phyloP scores from a whole-genome alignment of 2,113 vertebrate genomes.

The Pithys albifrons region DNA sequence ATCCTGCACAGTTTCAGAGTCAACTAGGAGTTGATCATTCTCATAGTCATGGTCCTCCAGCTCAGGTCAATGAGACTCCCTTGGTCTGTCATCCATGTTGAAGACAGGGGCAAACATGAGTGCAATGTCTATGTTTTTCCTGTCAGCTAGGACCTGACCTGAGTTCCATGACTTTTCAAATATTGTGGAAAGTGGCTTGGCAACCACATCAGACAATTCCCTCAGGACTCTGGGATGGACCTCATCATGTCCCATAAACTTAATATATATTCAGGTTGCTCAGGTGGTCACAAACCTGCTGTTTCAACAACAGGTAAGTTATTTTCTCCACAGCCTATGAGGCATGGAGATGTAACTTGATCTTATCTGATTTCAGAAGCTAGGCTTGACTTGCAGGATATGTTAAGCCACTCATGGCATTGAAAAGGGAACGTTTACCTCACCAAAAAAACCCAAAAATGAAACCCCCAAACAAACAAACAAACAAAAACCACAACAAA shows the following conservation, averaged over 20 bases:
- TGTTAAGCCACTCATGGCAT: background rate
- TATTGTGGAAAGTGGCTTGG: background rate
- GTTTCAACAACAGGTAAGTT: background rate
- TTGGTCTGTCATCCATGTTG: background rate
- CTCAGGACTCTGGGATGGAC: background rate
- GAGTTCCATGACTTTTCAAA: background rate
- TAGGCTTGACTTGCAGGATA: background rate
- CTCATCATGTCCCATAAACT: background rate
- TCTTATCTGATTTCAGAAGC: background rate
- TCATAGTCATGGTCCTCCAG: background rate
- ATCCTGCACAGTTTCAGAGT: background rate
- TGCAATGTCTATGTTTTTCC: background rate
- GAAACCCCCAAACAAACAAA: too few relatives aligned
- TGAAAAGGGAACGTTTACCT: rapidly evolving
- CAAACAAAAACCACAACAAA: too few relatives aligned
- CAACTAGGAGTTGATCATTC: background rate
- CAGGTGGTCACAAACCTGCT: background rate
- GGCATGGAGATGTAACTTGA: background rate
- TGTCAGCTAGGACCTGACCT: background rate
- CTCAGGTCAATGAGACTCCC: background rate
- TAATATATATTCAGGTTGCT: background rate
- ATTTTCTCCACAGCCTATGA: background rate
- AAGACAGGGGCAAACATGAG: background rate
- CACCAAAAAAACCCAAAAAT: background rate
- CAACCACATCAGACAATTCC: background rate